Conservation (phyloP, 2,113 vertebrate genomes). For the Rutilus rutilus region DNA sequence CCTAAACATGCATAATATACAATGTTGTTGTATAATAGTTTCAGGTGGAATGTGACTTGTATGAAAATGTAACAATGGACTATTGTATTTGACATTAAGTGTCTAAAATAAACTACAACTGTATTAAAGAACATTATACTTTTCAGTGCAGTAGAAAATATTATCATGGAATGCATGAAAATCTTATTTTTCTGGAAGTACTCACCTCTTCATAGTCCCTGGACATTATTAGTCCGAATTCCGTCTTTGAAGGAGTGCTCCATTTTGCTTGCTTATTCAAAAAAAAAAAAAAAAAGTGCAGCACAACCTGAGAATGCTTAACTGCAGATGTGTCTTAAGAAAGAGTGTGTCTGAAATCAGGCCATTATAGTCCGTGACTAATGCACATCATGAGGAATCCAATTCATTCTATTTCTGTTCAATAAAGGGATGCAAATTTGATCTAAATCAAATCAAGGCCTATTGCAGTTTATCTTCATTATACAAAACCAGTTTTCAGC, state of each 20-base stretch:
- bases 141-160: neutral
- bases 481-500: conserved; percentile 3
- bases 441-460: neutral
- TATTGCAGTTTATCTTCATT: neutral
- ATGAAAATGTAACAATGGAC: neutral
- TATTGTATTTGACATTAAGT: neutral
- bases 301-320: conserved; percentile 58
- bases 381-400: conserved; percentile 5
- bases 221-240: conserved; percentile 78
- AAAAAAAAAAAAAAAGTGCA: conserved; percentile 59
- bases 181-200: neutral
- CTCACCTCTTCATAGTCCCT: conserved; percentile 82
- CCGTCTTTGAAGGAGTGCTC: conserved; percentile 65
- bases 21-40: neutral
- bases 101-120: neutral
- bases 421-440: neutral
- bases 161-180: neutral
- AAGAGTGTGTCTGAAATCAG: conserved; percentile 50
- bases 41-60: neutral
- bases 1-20: neutral
- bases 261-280: conserved; percentile 74
- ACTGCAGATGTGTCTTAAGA: conserved; percentile 19
- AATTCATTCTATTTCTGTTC: conserved; percentile 10
- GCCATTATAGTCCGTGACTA: conserved; percentile 64
- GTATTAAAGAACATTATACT: neutral